Conservation (phyloP, 2,113 vertebrate genomes). For the Petrocephalus microphthalmus region DNA sequence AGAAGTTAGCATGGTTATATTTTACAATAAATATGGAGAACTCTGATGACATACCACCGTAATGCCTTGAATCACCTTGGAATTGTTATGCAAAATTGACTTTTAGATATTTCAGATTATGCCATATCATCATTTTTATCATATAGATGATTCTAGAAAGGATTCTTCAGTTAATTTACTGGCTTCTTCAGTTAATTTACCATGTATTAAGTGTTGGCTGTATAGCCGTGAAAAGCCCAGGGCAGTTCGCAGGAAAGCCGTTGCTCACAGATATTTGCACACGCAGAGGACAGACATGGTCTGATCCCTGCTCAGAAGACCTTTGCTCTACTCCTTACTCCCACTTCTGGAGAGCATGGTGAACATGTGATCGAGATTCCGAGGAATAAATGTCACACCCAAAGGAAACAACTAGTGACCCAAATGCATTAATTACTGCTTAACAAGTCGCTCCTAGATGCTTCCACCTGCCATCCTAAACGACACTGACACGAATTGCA, state of each 20-base stretch:
- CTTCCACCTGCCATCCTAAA: not conserved
- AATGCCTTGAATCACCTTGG: not conserved
- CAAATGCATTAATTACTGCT: not conserved
- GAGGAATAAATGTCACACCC: not conserved
- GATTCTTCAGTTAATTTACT: not conserved
- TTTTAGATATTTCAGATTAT: not conserved
- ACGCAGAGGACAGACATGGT: not conserved
- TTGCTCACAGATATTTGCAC: not conserved
- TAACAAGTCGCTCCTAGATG: not conserved
- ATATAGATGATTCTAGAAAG: not conserved
- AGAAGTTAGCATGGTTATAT: not conserved
- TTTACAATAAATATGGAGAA: not conserved
- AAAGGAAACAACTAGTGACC: not conserved
- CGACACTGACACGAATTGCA: not conserved
- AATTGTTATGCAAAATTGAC: not conserved
- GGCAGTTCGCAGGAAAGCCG: not conserved
- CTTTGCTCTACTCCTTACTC: not conserved
- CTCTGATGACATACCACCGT: not conserved
- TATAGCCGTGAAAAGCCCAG: not conserved
- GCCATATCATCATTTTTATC: not conserved
- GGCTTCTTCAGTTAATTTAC: not conserved
- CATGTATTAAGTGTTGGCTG: not conserved
- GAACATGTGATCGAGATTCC: not conserved
- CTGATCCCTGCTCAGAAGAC: not conserved
- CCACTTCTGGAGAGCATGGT: not conserved